Percentiles rank a stretch among this genome's conserved stretches.
phyloP scores from a whole-genome alignment of 92 coral and sea anemone species.

The Epizoanthus stellaris region DNA sequence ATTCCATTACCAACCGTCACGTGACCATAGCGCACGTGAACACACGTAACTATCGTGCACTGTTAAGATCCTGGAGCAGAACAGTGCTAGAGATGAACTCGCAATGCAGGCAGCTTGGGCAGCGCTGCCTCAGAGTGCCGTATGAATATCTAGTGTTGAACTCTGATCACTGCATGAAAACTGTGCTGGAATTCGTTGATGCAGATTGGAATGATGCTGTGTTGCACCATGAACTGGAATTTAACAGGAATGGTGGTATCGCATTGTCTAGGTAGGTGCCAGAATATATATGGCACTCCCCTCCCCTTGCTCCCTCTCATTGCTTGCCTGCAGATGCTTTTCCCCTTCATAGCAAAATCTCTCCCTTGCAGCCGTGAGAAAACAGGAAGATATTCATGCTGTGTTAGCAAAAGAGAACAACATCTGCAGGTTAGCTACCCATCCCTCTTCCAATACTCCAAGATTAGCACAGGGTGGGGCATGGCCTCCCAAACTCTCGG shows the following conservation, averaged over 20 bases:
- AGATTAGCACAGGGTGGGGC: too few species aligned
- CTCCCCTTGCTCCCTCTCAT: neutral
- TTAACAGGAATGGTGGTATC: constrained; percentile 81
- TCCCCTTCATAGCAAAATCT: too few species aligned
- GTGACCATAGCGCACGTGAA: constrained; percentile 74
- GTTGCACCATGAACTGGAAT: constrained; percentile 77
- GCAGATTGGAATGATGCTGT: constrained; percentile 86
- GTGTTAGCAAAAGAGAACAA: too few species aligned
- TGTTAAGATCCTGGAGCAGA: constrained; percentile 77
- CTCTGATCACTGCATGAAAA: constrained; percentile 69
- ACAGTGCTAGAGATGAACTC: constrained; percentile 67
- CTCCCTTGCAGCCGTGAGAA: too few species aligned
- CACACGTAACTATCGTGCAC: constrained; percentile 59
- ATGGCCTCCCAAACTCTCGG: too few species aligned
- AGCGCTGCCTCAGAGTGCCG: constrained; percentile 73
- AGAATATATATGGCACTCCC: neutral
- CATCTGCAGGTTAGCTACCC: too few species aligned
- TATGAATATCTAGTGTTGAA: constrained; percentile 89
- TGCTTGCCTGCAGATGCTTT: neutral
- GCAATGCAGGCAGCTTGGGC: constrained; percentile 73
- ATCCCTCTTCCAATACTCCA: too few species aligned
- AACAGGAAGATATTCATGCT: too few species aligned
- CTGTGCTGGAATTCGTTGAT: constrained; percentile 69
- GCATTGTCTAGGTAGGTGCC: constrained; percentile 72
- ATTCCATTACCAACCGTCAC: constrained; percentile 77